These are phyloP conservation scores for Yasuhikotakia modesta DNA, from an alignment of 2,797 vertebrate species.

Conservation along the genomic window DNA sequence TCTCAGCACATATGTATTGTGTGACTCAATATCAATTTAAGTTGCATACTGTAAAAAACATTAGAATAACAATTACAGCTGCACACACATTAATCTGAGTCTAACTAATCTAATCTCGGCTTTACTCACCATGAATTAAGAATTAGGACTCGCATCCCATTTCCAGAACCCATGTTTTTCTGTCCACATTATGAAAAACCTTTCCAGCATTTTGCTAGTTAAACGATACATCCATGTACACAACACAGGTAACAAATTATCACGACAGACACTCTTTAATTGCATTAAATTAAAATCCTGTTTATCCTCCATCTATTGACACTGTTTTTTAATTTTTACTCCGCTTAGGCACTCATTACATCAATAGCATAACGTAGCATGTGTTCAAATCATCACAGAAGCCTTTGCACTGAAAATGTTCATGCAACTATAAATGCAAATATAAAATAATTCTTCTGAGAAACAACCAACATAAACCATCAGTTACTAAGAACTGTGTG, in stretches of 20 bases:
- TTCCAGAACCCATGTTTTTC: no score
- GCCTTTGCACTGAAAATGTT: neutral
- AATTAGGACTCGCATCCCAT: no score
- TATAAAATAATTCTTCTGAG: conserved; percentile 15
- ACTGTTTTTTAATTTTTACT: neutral
- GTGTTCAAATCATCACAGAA: neutral
- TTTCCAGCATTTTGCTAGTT: neutral
- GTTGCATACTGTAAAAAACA: no score
- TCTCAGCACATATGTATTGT: no score
- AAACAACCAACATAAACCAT: neutral
- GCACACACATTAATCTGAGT: no score
- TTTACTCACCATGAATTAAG: neutral
- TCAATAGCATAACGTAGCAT: neutral
- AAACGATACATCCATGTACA: neutral
- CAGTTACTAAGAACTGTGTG: conserved; percentile 9
- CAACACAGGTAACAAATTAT: neutral
- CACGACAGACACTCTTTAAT: neutral
- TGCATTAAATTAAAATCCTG: neutral
- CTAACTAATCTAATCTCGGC: no score
- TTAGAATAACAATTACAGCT: no score
- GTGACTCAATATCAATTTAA: no score
- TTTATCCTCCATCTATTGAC: neutral
- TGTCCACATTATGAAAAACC: neutral
- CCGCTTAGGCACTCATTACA: neutral
- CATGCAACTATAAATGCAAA: neutral